These are phyloP conservation scores for Ips nitidus DNA, from an alignment of 1,140 invertebrate genomes.

Conservation along the genomic window DNA sequence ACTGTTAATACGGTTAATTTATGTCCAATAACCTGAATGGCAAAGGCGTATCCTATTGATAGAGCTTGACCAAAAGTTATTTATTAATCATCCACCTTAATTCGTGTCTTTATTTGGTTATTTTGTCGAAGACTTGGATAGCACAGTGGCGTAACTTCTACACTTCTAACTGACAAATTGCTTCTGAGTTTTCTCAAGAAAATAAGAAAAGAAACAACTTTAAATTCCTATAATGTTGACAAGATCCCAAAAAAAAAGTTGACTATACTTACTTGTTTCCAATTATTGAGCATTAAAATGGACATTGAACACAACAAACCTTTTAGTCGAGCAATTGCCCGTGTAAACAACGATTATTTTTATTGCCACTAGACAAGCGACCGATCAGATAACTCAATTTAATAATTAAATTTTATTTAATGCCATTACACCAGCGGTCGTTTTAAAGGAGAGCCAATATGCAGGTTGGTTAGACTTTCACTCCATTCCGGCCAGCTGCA, in stretches of 20 bases:
- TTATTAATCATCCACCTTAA: constrained; percentile 2
- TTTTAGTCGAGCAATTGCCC: constrained; percentile 3
- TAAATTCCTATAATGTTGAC: too few relatives aligned
- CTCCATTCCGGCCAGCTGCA: constrained; percentile 2
- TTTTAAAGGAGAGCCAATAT: neutral
- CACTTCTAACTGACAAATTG: too few relatives aligned
- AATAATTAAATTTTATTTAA: constrained; percentile 6
- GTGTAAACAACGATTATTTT: constrained; percentile 3
- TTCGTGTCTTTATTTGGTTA: neutral
- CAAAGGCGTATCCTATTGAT: too few relatives aligned
- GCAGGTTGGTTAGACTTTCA: neutral
- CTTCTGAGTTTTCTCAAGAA: too few relatives aligned
- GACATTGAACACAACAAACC: neutral
- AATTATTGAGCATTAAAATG: neutral
- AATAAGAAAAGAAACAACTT: too few relatives aligned
- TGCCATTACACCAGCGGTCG: neutral
- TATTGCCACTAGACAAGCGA: neutral
- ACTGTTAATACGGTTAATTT: too few relatives aligned
- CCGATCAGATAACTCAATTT: constrained; percentile 4
- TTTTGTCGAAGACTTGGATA: neutral
- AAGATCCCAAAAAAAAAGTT: too few relatives aligned
- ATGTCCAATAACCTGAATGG: too few relatives aligned
- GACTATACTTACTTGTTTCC: too few relatives aligned
- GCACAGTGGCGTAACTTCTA: neutral
- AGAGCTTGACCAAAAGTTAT: neutral